Conservation (phyloP, 2,888 invertebrate genomes). For the Sarcophaga variegata region DNA sequence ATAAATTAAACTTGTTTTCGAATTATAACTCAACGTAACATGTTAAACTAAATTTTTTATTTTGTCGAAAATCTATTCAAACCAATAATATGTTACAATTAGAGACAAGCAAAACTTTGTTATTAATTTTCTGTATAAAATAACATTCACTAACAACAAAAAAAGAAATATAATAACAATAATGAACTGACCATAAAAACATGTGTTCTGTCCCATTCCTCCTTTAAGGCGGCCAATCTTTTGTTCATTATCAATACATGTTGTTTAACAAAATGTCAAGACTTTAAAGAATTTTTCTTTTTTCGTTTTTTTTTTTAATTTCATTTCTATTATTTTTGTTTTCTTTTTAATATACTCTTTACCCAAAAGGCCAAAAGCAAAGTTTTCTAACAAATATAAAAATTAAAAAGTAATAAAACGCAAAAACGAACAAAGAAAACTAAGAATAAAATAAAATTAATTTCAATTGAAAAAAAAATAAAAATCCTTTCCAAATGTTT, state of each 20-base stretch:
- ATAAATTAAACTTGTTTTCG: too few species aligned
- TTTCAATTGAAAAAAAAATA: conserved; percentile 55
- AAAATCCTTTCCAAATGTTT: conserved; percentile 47
- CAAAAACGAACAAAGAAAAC: background rate
- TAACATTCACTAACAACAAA: conserved; percentile 33
- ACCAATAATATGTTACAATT: too few species aligned
- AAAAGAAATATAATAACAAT: background rate
- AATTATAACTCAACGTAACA: too few species aligned
- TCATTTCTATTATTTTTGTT: conserved; percentile 15
- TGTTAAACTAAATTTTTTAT: too few species aligned
- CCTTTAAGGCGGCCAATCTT: background rate
- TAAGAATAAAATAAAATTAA: conserved; percentile 63
- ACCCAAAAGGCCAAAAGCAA: conserved; percentile 1
- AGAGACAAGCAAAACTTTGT: background rate
- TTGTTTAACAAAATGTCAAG: conserved; percentile 22
- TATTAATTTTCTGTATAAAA: conserved; percentile 14
- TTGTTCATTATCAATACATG: conserved; percentile 43
- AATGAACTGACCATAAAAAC: too few species aligned
- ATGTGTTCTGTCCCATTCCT: too few species aligned
- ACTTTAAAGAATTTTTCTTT: background rate
- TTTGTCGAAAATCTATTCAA: too few species aligned
- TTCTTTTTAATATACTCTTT: background rate
- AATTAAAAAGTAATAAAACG: background rate
- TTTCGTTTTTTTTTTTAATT: background rate
- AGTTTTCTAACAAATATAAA: background rate